These are phyloP conservation scores for Metalampra italica DNA, from an alignment of 2,888 invertebrate species.

Conservation along the genomic window DNA sequence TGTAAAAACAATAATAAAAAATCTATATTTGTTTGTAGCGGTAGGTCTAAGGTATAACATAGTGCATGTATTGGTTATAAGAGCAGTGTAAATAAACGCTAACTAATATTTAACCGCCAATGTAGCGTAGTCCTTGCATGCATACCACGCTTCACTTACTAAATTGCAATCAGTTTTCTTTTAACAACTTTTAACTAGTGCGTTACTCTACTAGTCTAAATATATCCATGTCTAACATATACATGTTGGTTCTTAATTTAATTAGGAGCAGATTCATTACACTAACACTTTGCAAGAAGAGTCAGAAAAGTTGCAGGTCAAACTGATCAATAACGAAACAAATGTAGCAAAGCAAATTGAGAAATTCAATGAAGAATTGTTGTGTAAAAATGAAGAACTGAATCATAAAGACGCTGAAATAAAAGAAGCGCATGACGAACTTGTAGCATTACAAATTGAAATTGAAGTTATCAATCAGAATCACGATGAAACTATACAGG, in stretches of 20 bases:
- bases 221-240: neutral
- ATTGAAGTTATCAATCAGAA: conserved; percentile 28
- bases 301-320: conserved; percentile 41
- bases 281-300: conserved; percentile 46
- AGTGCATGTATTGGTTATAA: neutral
- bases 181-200: neutral
- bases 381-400: conserved; percentile 35
- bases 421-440: conserved; percentile 35
- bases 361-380: conserved; percentile 37
- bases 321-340: conserved; percentile 37
- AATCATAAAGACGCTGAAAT: conserved; percentile 43
- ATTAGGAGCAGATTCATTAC: conserved; percentile 46
- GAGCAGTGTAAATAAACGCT: neutral
- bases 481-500: conserved; percentile 27
- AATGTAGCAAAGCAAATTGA: conserved; percentile 31
- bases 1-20: neutral
- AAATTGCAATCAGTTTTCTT: neutral
- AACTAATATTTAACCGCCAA: neutral
- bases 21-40: neutral
- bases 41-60: conserved; percentile 1
- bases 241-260: conserved; percentile 25
- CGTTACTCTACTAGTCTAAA: neutral
- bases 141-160: neutral
- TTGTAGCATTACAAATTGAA: conserved; percentile 31
- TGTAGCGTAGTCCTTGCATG: neutral